Conservation (phyloP, 2,113 vertebrate species). For the Nansenia antarctica region DNA sequence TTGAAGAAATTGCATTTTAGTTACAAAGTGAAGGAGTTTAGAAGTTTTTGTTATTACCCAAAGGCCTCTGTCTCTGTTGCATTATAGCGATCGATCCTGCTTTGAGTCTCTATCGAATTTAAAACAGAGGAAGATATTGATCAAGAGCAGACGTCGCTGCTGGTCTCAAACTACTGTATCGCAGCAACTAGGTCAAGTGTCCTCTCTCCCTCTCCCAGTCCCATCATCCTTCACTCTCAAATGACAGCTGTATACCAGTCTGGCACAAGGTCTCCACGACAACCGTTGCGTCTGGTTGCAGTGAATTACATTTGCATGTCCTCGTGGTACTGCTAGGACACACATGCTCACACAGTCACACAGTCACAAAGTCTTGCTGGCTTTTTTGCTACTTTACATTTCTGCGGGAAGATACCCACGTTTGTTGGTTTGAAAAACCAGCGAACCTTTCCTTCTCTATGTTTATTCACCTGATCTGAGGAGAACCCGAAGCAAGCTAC, state of each 20-base stretch:
- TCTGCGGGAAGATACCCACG: no score
- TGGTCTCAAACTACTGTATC: slow-evolving; percentile 23
- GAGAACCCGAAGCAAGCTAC: no score
- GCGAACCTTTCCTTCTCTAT: not conserved
- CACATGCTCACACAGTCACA: slow-evolving; percentile 21
- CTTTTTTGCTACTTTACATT: no score
- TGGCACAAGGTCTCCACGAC: slow-evolving; percentile 52
- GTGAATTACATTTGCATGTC: slow-evolving; percentile 16
- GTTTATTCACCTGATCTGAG: no score
- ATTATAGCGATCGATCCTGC: not conserved
- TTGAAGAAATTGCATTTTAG: no score
- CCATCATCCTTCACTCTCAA: slow-evolving; percentile 43
- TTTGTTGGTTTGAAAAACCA: not conserved
- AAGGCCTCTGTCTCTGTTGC: not conserved
- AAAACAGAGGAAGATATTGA: slow-evolving; percentile 29
- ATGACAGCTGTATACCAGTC: slow-evolving; percentile 54
- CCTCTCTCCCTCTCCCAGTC: slow-evolving; percentile 28
- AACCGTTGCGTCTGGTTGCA: slow-evolving; percentile 25
- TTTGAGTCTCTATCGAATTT: slow-evolving; percentile 21
- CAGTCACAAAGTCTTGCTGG: not conserved
- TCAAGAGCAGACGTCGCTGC: slow-evolving; percentile 33
- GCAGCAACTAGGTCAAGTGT: slow-evolving; percentile 35
- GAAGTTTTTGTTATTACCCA: no score
- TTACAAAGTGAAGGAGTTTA: no score
- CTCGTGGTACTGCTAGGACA: not conserved